A percentile compares a stretch with the other conserved stretches of the same genome.
Evolutionary conservation across 2,797 vertebrate species (phyloP).

Genomic region (Pyrocephalus nanus): DNA sequence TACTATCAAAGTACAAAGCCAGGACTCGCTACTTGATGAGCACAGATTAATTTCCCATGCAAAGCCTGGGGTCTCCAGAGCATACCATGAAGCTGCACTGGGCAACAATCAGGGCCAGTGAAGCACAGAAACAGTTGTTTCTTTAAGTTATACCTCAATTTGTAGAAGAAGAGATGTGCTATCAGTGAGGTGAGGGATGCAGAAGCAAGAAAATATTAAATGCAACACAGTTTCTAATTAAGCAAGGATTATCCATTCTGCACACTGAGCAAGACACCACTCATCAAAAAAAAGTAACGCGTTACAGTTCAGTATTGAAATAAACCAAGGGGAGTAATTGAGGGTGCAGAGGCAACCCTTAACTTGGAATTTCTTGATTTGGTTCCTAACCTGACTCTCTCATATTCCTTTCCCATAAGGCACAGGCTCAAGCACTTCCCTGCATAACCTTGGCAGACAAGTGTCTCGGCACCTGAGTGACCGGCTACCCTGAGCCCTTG

Average conservation of each 20-base stretch:
- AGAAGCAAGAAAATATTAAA: neutral
- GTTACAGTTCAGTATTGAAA: neutral
- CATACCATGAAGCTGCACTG: accelerated
- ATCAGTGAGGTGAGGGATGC: neutral
- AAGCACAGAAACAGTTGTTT: neutral
- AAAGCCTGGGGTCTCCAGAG: neutral
- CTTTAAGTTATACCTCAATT: neutral
- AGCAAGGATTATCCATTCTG: neutral
- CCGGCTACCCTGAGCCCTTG: accelerated
- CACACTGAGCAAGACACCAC: accelerated
- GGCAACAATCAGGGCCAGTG: neutral
- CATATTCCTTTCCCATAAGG: neutral
- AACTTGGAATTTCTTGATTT: neutral
- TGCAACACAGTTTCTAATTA: neutral
- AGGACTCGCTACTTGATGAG: accelerated
- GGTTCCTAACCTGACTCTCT: neutral
- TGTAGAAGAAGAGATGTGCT: neutral
- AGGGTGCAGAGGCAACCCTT: neutral
- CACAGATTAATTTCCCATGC: accelerated
- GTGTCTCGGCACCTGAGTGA: accelerated
- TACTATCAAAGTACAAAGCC: neutral
- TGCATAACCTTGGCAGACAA: accelerated
- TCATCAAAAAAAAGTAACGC: accelerated
- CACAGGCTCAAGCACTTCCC: neutral
- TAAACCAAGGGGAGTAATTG: neutral